Base-by-base conservation (phyloP, 2,113 vertebrate species). In the Mirza zaza region DNA sequence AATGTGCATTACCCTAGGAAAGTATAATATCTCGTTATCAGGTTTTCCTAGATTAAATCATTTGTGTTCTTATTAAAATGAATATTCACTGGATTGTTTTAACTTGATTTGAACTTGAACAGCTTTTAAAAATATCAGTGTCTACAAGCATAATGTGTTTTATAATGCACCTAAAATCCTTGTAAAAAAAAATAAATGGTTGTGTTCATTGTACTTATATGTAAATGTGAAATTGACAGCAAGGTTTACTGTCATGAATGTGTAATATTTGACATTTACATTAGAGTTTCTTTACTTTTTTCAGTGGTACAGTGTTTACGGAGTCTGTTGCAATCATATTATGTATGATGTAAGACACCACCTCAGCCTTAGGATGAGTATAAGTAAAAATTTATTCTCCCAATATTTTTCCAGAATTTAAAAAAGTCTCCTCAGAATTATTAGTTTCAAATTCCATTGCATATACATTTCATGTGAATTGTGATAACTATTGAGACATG, bases 341-440 rank as follows among this genome's bases (percentile, higher is more conserved):
- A 42, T 93, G 15, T 68, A 39, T 90, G 96, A 95, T 84, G 4
- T 63, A 97, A 97, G 82, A 80, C 32, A 91, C 55, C 90, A 97
- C 67, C 91, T 95, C 94, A 98, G 93, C 85, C 50, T 96, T 97
- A 86, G 94, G 65, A 96, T 96, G 84, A 97, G 34, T 97, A 94
- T 92, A 84, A 68, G 96, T 98, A 96, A 97, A 98, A 96, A 81
- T 25, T 79, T 96, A 95, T 97, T 98, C 97, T 98, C 52, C 97
- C 70, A 83, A 88, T 86, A 21, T 11, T 97, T 82, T 98, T 97
- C 95, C 27, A 95, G 80, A 95, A 98, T 57, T 70, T 65, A 98
- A 96, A 87, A 97, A 98, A 97, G 20, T 59, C 29, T 94, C 63
- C 71, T 93, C 76, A 29, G n/a, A 95, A 97, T 68, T 12, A 20